Conservation (phyloP, 2,888 invertebrate species). For the Dynastes maya region DNA sequence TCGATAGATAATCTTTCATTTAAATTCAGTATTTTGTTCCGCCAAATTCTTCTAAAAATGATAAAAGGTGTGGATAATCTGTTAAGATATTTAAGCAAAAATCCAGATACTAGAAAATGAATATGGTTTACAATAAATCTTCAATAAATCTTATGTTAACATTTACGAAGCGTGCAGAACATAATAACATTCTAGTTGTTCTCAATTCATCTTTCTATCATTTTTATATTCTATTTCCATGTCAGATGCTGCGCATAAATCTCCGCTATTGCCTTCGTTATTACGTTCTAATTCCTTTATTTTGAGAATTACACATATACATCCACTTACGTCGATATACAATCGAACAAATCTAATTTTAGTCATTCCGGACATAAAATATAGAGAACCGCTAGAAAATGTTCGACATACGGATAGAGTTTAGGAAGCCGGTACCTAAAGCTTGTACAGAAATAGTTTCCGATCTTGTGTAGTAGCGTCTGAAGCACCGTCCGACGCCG, state of each 20-base stretch:
- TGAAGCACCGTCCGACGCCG: conserved; percentile 27
- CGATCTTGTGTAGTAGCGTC: conserved; percentile 37
- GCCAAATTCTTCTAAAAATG: no score
- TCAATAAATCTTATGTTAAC: no score
- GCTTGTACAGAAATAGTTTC: conserved; percentile 44
- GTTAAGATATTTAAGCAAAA: no score
- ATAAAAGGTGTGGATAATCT: no score
- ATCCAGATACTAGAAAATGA: no score
- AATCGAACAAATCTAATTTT: conserved; percentile 42
- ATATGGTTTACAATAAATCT: no score
- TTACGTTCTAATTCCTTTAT: conserved; percentile 34
- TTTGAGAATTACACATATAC: conserved; percentile 20
- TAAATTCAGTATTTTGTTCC: no score
- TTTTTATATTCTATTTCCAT: conserved; percentile 12
- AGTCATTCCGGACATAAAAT: conserved; percentile 33
- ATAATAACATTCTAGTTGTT: conserved; percentile 8
- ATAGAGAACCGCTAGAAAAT: conserved; percentile 32
- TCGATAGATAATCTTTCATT: no score
- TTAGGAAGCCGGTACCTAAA: conserved; percentile 35
- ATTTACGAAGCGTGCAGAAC: not conserved
- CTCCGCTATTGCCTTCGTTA: conserved; percentile 15
- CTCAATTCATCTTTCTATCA: not conserved
- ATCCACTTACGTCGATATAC: conserved; percentile 35
- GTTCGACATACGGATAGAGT: conserved; percentile 31
- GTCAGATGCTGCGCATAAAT: conserved; percentile 6